phyloP scores from a whole-genome alignment of 2,888 invertebrate genomes.

The Cosmopolites sordidus region DNA sequence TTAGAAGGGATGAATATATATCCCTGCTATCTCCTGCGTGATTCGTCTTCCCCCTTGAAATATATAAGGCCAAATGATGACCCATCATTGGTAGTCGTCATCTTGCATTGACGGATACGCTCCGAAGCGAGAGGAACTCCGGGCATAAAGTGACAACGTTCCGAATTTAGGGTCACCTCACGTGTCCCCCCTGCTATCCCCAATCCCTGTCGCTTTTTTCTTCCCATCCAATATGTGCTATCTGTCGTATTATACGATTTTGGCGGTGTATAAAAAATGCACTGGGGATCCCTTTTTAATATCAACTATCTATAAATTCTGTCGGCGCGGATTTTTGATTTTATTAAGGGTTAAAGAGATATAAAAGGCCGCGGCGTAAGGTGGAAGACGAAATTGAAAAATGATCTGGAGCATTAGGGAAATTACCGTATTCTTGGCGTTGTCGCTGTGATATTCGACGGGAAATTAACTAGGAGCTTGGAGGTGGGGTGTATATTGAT shows the following conservation, averaged over 20 bases:
- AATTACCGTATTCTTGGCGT: background rate
- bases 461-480: too few relatives aligned
- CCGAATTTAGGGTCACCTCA: constrained; percentile 38
- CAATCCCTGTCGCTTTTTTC: background rate
- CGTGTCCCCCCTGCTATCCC: constrained; percentile 21
- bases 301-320: constrained; percentile 12
- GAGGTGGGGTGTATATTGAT: too few relatives aligned
- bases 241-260: constrained; percentile 35
- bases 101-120: constrained; percentile 46
- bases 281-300: constrained; percentile 5
- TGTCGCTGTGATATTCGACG: too few relatives aligned
- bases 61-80: constrained; percentile 3
- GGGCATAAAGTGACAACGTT: constrained; percentile 40
- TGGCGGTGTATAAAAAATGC: constrained; percentile 13
- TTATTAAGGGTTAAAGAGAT: constrained; percentile 8
- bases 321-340: constrained; percentile 12
- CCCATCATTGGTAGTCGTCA: constrained; percentile 34
- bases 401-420: background rate
- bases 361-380: constrained; percentile 1
- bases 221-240: constrained; percentile 40
- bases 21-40: too few relatives aligned
- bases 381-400: constrained; percentile 1
- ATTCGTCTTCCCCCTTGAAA: too few relatives aligned
- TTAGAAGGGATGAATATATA: too few relatives aligned
- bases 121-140: constrained; percentile 34